Evolutionary conservation across 2,888 invertebrate species (phyloP), one percentile per base, ranked within the genome.

Genomic region (Eilema caniola): DNA sequence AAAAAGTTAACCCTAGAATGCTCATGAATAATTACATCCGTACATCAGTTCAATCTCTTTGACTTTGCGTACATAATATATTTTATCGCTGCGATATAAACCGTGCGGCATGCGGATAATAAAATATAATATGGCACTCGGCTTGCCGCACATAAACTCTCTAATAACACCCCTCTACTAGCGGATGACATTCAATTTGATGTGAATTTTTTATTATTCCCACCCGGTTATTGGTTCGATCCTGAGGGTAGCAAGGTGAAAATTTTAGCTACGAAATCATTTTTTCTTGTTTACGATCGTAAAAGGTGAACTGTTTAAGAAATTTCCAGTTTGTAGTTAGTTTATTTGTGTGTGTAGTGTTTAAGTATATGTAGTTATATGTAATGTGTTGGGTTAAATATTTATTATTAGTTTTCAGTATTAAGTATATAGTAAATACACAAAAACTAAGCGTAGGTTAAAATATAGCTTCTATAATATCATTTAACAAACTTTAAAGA

Each of bases 81-180:
- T 83, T 86, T 86, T 85, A 86, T 77, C 76, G 75, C 73, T 60
- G 56, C 77, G 71, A 68, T 79, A 82, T 80, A 76, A 77, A 80
- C 77, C 72, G 69, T 78, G 69, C 57, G 66, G 69, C 77, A 84
- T 78, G 77, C 76, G 74, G 68, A 28, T 67, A 77, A 82, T 86
- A 86, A 86, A 85, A 83, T 78, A 83, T 82, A 82, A 86, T 85
- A 85, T 78, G 77, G 74, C 75, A 69, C 78, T 83, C 77, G 75
- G 75, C 71, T 74, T 75, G 65, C 65, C 69, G 77, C 70, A 76
- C 84, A 81, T 86, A 86, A 86, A 86, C 81, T 81, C 74, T 71
- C 77, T 85, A 84, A 85, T 85, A 86, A 85, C 83, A 81, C 78
- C 78, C 78, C 78, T 62, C 77, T 71, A 74, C 72, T 67, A 76